phyloP scores from a whole-genome alignment of 1,140 invertebrate species.

The Patella vulgata region DNA sequence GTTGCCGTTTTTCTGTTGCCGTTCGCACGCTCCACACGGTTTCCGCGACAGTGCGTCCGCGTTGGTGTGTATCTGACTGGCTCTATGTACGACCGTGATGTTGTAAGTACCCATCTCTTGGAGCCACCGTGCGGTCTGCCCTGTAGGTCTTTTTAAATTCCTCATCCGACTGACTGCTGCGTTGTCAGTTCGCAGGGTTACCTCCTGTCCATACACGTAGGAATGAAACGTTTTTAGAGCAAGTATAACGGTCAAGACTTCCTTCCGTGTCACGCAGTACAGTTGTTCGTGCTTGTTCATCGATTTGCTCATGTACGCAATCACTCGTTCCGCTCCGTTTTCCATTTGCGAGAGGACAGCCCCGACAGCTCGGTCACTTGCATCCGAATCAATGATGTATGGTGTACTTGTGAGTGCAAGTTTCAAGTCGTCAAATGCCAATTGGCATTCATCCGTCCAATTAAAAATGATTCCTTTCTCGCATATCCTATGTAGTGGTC shows the following conservation, averaged over 20 bases:
- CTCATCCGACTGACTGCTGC: conserved; percentile 42
- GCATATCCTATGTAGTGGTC: conserved; percentile 27
- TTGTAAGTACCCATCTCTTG: conserved; percentile 43
- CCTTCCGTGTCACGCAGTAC: conserved; percentile 61
- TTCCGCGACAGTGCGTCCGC: conserved; percentile 43
- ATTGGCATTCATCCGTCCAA: conserved; percentile 29
- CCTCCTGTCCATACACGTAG: conserved; percentile 39
- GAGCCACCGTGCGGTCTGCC: conserved; percentile 46
- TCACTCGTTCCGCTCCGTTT: conserved; percentile 37
- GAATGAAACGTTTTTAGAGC: conserved; percentile 31
- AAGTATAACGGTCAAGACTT: conserved; percentile 39
- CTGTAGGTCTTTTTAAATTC: conserved; percentile 33
- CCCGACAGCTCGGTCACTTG: conserved; percentile 41
- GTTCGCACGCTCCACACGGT: conserved; percentile 25
- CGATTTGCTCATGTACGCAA: too few relatives aligned
- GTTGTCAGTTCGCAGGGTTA: conserved; percentile 44
- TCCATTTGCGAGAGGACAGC: conserved; percentile 48
- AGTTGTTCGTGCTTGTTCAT: conserved; percentile 68
- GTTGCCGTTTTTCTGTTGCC: conserved; percentile 12
- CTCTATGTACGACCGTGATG: conserved; percentile 39
- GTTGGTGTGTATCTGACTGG: conserved; percentile 43
- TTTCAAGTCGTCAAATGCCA: conserved; percentile 35
- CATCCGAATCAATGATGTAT: conserved; percentile 45
- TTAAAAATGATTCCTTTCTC: conserved; percentile 20
- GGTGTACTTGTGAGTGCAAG: conserved; percentile 20